Conservation (phyloP, 2,113 vertebrate genomes). For the Paracanthobrama guichenoti region DNA sequence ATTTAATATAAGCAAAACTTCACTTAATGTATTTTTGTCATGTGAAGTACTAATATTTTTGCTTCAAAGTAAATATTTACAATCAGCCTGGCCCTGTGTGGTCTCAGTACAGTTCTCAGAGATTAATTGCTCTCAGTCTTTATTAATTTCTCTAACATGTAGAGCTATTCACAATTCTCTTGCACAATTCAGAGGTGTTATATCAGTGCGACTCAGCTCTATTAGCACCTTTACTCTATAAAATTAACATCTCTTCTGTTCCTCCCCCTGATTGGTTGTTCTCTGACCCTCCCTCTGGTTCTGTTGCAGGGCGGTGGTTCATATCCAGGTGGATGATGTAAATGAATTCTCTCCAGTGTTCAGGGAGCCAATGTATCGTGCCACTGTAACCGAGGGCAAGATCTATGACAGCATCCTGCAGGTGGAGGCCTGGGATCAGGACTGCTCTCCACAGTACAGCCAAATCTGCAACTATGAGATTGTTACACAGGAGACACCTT, state of each 20-base stretch:
- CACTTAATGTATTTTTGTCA: background rate
- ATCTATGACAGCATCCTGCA: constrained; percentile 96
- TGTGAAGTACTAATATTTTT: background rate
- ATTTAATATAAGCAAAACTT: no score
- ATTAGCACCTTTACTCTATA: background rate
- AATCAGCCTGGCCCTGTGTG: background rate
- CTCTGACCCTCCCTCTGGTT: background rate
- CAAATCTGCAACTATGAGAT: constrained; percentile 99
- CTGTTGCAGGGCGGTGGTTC: constrained; percentile 87
- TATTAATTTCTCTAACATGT: background rate
- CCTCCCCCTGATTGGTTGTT: background rate
- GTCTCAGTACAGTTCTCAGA: background rate
- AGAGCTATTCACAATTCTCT: background rate
- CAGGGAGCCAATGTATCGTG: constrained; percentile 86
- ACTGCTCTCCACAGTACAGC: constrained; percentile 96
- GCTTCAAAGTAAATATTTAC: background rate
- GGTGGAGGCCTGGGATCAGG: constrained; percentile 93
- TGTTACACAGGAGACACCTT: constrained; percentile 87
- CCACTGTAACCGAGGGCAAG: constrained; percentile 89
- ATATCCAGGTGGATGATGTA: constrained; percentile 95
- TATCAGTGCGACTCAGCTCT: background rate
- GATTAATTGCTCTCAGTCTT: background rate
- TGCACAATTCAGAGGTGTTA: background rate
- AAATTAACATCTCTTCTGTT: constrained; percentile 20
- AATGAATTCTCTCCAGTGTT: constrained; percentile 94